Evolutionary conservation across 2,797 vertebrate genomes (phyloP).

Genomic region (Sciurus carolinensis): DNA sequence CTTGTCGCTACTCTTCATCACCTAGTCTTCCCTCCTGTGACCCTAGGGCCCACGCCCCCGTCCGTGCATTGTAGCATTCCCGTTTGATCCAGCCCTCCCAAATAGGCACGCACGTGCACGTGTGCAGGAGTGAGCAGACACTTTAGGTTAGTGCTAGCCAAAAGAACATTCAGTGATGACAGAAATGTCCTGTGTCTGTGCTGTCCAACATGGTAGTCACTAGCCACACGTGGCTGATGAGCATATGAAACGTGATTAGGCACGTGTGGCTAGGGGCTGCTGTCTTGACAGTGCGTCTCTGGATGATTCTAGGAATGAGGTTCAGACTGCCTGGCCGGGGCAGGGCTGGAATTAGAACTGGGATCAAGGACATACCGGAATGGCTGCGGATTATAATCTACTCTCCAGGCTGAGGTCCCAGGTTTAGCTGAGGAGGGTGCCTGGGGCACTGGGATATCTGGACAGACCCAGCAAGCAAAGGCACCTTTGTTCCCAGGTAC

Average conservation of each 20-base stretch:
- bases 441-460: background rate
- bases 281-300: background rate
- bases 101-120: accelerated
- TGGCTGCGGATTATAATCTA: background rate
- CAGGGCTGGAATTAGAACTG: background rate
- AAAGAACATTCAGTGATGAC: background rate
- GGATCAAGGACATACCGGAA: background rate
- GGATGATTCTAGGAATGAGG: background rate
- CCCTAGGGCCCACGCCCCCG: background rate
- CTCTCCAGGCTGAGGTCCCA: background rate
- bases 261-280: background rate
- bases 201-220: slow-evolving; percentile 6
- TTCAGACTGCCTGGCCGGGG: background rate
- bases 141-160: background rate
- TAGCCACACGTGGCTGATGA: background rate
- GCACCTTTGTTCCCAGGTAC: background rate
- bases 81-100: background rate
- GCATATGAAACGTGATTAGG: background rate
- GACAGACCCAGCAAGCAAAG: background rate
- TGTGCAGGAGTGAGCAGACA: background rate
- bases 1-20: background rate
- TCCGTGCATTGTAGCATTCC: too few species aligned
- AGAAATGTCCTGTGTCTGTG: background rate
- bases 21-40: background rate
- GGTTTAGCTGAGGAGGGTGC: background rate